phyloP scores from a whole-genome alignment of 2,797 vertebrate genomes.

The Neosilurus mollespiculum region DNA sequence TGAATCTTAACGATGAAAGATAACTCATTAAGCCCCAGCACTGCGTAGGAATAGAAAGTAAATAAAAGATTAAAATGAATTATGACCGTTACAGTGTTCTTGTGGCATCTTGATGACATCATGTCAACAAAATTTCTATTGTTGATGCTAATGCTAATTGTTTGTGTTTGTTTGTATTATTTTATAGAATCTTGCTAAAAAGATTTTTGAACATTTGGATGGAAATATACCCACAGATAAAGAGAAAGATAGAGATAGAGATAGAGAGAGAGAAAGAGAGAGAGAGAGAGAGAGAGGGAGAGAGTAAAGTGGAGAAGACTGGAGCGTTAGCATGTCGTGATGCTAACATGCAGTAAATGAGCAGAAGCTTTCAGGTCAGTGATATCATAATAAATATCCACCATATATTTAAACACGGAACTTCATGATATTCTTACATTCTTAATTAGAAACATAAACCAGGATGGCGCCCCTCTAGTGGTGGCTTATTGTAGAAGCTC shows the following conservation, averaged over 20 bases:
- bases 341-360: constrained; percentile 44
- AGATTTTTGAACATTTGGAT: neutral
- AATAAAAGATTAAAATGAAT: neutral
- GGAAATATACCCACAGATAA: neutral
- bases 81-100: neutral
- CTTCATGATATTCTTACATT: neutral
- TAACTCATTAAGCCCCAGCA: neutral
- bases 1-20: neutral
- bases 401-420: neutral
- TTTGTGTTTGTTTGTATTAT: neutral
- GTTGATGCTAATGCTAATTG: neutral
- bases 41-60: neutral
- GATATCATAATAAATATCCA: neutral
- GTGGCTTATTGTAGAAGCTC: too few relatives aligned
- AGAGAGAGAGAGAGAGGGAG: neutral
- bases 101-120: neutral
- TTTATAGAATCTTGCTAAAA: neutral
- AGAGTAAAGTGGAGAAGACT: constrained; percentile 48
- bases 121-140: neutral
- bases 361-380: constrained; percentile 44
- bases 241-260: neutral
- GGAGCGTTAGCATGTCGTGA: constrained; percentile 42
- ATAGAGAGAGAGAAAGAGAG: neutral
- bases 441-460: too few relatives aligned
- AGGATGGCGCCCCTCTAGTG: too few relatives aligned